These are phyloP conservation scores for Etia nguti DNA, from an alignment of 2,113 vertebrate species.

Conservation along the genomic window DNA sequence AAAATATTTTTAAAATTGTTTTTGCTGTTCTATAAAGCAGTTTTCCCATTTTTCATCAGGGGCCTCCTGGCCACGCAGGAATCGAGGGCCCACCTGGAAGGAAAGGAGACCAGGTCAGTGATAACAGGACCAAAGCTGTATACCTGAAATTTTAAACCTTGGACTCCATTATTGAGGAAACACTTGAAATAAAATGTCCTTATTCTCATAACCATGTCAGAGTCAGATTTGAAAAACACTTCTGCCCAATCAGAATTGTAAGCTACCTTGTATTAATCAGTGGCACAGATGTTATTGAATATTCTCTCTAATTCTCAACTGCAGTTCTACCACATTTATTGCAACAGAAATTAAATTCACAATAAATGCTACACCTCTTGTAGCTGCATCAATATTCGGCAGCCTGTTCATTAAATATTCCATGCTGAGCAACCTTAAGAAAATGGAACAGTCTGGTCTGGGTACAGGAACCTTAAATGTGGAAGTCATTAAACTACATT, in stretches of 20 bases:
- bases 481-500: background rate
- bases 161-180: background rate
- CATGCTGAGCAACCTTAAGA: background rate
- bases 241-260: background rate
- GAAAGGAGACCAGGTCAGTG: slow-evolving; percentile 81
- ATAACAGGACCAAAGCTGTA: background rate
- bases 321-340: background rate
- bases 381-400: background rate
- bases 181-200: background rate
- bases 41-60: slow-evolving; percentile 58
- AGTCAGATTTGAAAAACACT: background rate
- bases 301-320: background rate
- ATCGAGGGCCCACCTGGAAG: slow-evolving; percentile 68
- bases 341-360: background rate
- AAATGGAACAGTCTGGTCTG: background rate
- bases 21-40: background rate
- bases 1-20: background rate
- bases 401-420: background rate
- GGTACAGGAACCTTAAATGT: background rate
- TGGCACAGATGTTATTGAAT: background rate
- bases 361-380: background rate
- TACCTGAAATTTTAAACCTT: background rate
- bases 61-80: slow-evolving; percentile 66
- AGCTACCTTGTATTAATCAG: background rate
- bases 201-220: background rate